Conservation (phyloP, 2,113 vertebrate genomes). For the Dicaeum eximium region DNA sequence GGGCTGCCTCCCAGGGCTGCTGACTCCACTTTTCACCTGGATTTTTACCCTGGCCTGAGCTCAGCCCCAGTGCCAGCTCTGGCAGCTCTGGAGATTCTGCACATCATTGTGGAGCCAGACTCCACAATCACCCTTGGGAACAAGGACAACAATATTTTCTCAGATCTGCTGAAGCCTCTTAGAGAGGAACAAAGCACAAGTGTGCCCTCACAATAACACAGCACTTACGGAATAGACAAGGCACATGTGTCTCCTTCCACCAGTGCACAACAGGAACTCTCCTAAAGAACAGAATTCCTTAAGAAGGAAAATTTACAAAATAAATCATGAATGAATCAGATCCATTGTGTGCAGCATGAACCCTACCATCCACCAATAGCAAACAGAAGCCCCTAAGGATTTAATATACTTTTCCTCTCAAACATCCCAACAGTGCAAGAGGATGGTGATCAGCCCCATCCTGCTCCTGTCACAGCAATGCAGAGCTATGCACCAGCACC, state of each 20-base stretch:
- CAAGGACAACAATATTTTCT: background rate
- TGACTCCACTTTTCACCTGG: background rate
- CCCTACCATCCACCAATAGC: background rate
- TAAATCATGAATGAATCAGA: background rate
- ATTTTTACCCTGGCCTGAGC: background rate
- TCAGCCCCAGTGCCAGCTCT: background rate
- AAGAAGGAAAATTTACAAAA: background rate
- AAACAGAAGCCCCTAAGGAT: background rate
- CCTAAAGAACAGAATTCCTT: background rate
- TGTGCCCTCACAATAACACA: accelerated
- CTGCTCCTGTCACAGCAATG: background rate
- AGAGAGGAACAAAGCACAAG: background rate
- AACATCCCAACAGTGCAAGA: background rate
- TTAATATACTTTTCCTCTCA: background rate
- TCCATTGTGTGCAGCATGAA: background rate
- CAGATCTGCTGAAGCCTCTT: background rate
- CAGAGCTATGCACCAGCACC: background rate
- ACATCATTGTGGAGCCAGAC: background rate
- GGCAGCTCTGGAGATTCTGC: background rate
- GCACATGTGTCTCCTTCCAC: background rate
- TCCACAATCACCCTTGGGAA: background rate
- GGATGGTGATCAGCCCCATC: background rate
- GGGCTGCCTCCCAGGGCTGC: background rate
- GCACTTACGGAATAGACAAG: too few relatives aligned
- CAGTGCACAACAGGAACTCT: background rate